Evolutionary conservation across 2,113 vertebrate species (phyloP), one percentile per base, ranked within the genome.

Genomic region (Andinoacara biseriatus): DNA sequence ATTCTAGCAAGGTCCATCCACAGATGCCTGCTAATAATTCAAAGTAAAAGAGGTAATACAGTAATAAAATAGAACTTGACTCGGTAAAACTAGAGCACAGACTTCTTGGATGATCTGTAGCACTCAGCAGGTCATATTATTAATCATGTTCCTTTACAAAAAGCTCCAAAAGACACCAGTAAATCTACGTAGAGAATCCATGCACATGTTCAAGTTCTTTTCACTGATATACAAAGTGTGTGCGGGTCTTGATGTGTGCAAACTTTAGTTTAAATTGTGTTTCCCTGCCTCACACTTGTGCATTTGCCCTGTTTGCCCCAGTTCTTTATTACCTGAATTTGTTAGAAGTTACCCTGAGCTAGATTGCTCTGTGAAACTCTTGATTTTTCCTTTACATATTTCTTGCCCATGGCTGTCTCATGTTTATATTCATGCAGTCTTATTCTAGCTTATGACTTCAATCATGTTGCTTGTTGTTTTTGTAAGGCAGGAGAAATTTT

Each of bases 341-440:
- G 74, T 67, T 74, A 76, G 81, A 81, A 89, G 85, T 89, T 69
- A 80, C 82, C 20, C 75, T 1, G 15, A 26, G 24, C 57, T 58
- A 49, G 62, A 84, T 84, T 69, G 56, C 43, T 74, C 38, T 56
- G 54, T 81, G 40, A 86, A 85, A 67, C 31, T 43, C 40, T 76
- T 29, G n/a, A 58, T 79, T 62, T 78, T 61, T 35, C 29, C 13
- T 49, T 35, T 49, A 40, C 10, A 33, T 52, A 74, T 82, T 59
- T 75, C 58, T 84, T 35, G 85, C 85, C 75, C 49, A 24, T 87
- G 83, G 85, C 79, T 78, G 26, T 72, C 85, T 92, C 91, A 87
- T 89, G 90, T 93, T 92, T 92, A 84, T 91, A 90, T 90, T 91
- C 83, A 91, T 90, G 84, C 74, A 20, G 81, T 43, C 35, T 81